These are phyloP conservation scores for Mimas tiliae DNA, from an alignment of 2,888 invertebrate species.

Conservation along the genomic window DNA sequence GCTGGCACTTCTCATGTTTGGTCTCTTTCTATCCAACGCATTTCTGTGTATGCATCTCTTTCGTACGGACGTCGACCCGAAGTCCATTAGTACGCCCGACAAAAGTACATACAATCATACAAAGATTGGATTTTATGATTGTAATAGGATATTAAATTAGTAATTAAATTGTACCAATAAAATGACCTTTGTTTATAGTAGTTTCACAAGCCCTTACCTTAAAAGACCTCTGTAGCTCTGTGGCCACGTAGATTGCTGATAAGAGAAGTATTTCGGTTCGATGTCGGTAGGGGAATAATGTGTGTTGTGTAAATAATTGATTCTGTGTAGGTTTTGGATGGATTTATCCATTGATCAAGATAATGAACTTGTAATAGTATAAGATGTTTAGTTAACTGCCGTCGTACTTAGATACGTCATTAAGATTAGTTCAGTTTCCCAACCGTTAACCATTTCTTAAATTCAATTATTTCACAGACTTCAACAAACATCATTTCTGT, in stretches of 20 bases:
- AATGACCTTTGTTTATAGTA: constrained; percentile 3
- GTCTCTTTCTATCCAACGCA: constrained; percentile 42
- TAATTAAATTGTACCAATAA: constrained; percentile 22
- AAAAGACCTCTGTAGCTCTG: background rate
- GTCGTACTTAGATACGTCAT: too few relatives aligned
- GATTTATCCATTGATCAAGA: too few relatives aligned
- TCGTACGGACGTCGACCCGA: constrained; percentile 71
- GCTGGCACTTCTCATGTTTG: constrained; percentile 53
- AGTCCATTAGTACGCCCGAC: constrained; percentile 55
- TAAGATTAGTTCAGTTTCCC: too few relatives aligned
- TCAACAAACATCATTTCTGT: too few relatives aligned
- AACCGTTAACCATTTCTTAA: too few relatives aligned
- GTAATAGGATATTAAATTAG: constrained; percentile 40
- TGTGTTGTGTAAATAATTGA: background rate
- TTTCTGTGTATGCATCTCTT: constrained; percentile 41
- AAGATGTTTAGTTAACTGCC: too few relatives aligned
- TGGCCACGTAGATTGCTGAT: background rate
- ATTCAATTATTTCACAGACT: too few relatives aligned
- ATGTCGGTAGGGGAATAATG: background rate
- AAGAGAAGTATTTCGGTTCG: background rate
- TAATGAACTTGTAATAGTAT: too few relatives aligned
- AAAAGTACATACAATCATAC: constrained; percentile 56
- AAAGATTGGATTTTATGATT: constrained; percentile 51
- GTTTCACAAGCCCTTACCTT: background rate
- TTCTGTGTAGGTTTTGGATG: too few relatives aligned